These are phyloP conservation scores for Neoniphon sammara DNA, from an alignment of 2,797 vertebrate species.

Conservation along the genomic window DNA sequence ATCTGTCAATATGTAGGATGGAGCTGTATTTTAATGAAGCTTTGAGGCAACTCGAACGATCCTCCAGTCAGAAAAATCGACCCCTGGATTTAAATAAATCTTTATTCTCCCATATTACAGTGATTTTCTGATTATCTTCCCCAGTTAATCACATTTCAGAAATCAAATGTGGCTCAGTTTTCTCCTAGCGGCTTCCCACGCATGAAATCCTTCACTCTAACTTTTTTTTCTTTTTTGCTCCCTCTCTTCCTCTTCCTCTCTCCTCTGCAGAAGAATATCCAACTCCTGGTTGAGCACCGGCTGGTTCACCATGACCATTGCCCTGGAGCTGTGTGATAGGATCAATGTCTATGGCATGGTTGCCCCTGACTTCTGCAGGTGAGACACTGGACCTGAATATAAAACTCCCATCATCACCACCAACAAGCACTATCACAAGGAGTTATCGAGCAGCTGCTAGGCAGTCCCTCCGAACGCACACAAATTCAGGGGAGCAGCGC, in stretches of 20 bases:
- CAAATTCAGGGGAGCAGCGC: slow-evolving; percentile 31
- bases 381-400: slow-evolving; percentile 66
- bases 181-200: slow-evolving; percentile 58
- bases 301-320: slow-evolving; percentile 99
- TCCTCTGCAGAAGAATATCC: slow-evolving; percentile 89
- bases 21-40: slow-evolving; percentile 73
- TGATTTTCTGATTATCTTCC: slow-evolving; percentile 53
- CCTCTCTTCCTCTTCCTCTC: not conserved
- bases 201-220: slow-evolving; percentile 41
- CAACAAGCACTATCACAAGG: not conserved
- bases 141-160: slow-evolving; percentile 41
- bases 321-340: slow-evolving; percentile 95
- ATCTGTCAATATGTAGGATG: slow-evolving; percentile 60
- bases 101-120: slow-evolving; percentile 48
- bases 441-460: slow-evolving; percentile 1
- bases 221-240: slow-evolving; percentile 11
- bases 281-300: slow-evolving; percentile 99
- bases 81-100: slow-evolving; percentile 61
- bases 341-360: slow-evolving; percentile 99
- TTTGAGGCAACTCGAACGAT: slow-evolving; percentile 56
- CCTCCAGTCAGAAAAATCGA: slow-evolving; percentile 54
- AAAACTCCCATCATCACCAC: slow-evolving; percentile 21
- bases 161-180: slow-evolving; percentile 29
- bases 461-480: slow-evolving; percentile 9
- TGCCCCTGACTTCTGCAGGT: slow-evolving; percentile 99